phyloP scores from a whole-genome alignment of 1,140 invertebrate species.

The Mesaphorura yosii region DNA sequence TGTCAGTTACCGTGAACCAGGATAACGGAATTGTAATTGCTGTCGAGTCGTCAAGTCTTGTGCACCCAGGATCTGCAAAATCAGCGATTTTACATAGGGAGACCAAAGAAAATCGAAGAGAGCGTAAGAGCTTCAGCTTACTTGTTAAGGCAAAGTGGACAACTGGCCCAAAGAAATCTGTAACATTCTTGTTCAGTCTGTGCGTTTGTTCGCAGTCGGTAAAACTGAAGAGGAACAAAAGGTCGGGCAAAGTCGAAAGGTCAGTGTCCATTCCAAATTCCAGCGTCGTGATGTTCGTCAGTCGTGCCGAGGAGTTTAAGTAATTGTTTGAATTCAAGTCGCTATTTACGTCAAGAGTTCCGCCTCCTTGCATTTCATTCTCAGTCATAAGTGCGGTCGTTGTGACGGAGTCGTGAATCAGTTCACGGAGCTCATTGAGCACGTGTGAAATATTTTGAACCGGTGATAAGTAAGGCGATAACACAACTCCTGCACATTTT shows the following conservation, averaged over 20 bases:
- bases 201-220: conserved; percentile 17
- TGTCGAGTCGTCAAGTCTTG: conserved; percentile 5
- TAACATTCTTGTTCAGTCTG: conserved; percentile 11
- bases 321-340: too few relatives aligned
- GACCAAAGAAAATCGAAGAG: not conserved
- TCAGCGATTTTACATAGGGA: not conserved
- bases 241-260: conserved; percentile 5
- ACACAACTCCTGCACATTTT: conserved; percentile 4
- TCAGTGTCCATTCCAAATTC: conserved; percentile 10
- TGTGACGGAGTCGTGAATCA: not conserved
- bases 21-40: conserved; percentile 26
- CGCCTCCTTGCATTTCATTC: too few relatives aligned
- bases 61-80: conserved; percentile 24
- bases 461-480: not conserved
- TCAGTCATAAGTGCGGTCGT: not conserved
- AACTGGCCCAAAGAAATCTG: conserved; percentile 6
- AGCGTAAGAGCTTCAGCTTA: not conserved
- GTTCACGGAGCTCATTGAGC: not conserved
- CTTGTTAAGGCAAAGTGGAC: conserved; percentile 28
- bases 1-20: conserved; percentile 15
- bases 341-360: too few relatives aligned
- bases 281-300: conserved; percentile 22
- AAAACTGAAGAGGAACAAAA: conserved; percentile 21
- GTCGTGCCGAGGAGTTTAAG: not conserved
- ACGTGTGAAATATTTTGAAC: not conserved